A percentile compares a stretch with the other conserved stretches of the same genome.
Evolutionary conservation across 2,888 invertebrate genomes (phyloP).

Genomic region (Nysson spinosus): DNA sequence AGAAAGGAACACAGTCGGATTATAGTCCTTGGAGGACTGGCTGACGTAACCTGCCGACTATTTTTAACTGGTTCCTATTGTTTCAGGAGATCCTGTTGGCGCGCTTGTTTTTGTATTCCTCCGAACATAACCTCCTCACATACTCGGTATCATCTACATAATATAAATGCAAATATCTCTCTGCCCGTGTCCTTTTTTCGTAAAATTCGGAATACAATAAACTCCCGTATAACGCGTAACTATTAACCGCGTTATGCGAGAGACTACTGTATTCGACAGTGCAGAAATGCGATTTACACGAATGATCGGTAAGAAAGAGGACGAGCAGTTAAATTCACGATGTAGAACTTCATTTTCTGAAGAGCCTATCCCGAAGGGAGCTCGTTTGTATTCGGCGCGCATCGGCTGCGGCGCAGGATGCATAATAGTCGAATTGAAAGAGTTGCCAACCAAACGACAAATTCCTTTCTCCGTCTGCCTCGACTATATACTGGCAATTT

Average conservation of each 20-base stretch:
- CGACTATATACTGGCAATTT: conserved; percentile 38
- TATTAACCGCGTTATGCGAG: no score
- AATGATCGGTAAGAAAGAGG: no score
- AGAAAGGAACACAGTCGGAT: conserved; percentile 18
- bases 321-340: no score
- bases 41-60: conserved; percentile 55
- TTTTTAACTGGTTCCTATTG: conserved; percentile 52
- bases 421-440: conserved; percentile 47
- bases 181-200: no score
- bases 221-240: no score
- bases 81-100: conserved; percentile 34
- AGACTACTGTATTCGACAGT: no score
- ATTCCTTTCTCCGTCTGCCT: conserved; percentile 46
- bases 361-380: no score
- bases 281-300: no score
- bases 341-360: no score
- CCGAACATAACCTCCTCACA: conserved; percentile 13
- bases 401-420: conserved; percentile 39
- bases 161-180: no score
- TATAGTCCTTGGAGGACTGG: conserved; percentile 34
- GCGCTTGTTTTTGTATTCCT: conserved; percentile 27
- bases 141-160: no score
- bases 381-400: conserved; percentile 52
- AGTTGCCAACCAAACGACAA: conserved; percentile 46
- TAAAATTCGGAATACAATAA: no score